Conservation (phyloP, 2,797 vertebrate genomes). For the Argentina silus region DNA sequence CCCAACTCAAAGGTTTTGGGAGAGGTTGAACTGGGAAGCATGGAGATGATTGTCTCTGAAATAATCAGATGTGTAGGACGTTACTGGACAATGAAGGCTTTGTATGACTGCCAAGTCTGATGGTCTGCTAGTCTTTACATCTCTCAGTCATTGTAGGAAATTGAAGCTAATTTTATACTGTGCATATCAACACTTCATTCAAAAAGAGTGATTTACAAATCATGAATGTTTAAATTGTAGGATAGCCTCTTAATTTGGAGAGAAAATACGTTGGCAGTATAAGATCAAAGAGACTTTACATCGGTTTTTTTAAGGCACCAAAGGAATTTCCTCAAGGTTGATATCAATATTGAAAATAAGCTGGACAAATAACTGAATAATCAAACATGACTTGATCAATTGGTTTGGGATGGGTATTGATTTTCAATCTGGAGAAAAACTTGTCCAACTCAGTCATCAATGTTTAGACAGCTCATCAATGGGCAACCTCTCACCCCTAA, state of each 20-base stretch:
- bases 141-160: conserved; percentile 17
- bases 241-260: no score
- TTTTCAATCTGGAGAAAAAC: conserved; percentile 43
- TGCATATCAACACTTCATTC: conserved; percentile 18
- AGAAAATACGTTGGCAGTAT: background rate
- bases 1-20: conserved; percentile 32
- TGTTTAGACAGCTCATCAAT: conserved; percentile 68
- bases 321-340: background rate
- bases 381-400: conserved; percentile 63
- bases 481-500: conserved; percentile 52
- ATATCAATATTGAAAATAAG: conserved; percentile 41
- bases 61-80: conserved; percentile 51
- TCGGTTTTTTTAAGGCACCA: background rate
- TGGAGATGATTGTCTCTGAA: conserved; percentile 27
- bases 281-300: background rate
- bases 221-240: no score
- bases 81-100: conserved; percentile 53
- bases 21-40: conserved; percentile 35
- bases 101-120: conserved; percentile 44
- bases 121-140: conserved; percentile 31
- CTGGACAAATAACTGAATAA: conserved; percentile 30
- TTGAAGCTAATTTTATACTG: background rate
- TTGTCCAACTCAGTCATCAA: conserved; percentile 53
- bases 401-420: conserved; percentile 48
- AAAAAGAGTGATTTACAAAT: conserved; percentile 16